phyloP scores from a whole-genome alignment of 2,113 vertebrate species.

The Chunga burmeisteri region DNA sequence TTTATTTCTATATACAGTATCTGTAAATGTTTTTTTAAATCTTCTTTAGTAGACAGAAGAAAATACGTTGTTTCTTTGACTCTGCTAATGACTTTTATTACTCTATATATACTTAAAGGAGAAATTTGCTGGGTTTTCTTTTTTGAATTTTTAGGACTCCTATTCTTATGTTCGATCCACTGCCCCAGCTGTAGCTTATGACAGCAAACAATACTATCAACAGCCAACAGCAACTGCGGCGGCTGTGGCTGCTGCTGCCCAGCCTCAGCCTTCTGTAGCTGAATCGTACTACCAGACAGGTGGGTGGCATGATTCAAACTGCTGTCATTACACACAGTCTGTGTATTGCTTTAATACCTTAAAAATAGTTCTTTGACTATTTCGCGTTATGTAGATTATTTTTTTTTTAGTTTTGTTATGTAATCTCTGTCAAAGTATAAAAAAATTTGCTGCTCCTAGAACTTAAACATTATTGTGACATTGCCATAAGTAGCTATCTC shows the following conservation, averaged over 20 bases:
- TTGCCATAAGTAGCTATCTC: not conserved
- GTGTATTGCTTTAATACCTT: not conserved
- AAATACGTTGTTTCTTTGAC: not conserved
- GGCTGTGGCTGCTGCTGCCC: slow-evolving; percentile 84
- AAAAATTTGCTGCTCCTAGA: not conserved
- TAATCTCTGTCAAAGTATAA: not conserved
- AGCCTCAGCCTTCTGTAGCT: slow-evolving; percentile 91
- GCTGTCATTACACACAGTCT: not conserved
- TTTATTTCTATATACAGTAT: not conserved
- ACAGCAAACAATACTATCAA: slow-evolving; percentile 98
- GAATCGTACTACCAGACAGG: slow-evolving; percentile 98
- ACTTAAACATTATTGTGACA: not conserved
- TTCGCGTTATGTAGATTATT: not conserved
- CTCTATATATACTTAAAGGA: not conserved
- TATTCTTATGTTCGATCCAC: slow-evolving; percentile 96
- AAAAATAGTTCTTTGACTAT: not conserved
- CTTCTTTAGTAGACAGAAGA: not conserved
- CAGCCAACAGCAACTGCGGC: slow-evolving; percentile 89
- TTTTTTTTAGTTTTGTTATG: not conserved
- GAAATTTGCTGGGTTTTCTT: not conserved
- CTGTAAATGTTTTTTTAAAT: not conserved
- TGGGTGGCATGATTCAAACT: slow-evolving; percentile 43
- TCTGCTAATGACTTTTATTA: not conserved
- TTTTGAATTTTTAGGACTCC: slow-evolving; percentile 81
- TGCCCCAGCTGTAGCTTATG: slow-evolving; percentile 91